These are phyloP conservation scores for Malthinus seriepunctatus DNA, from an alignment of 2,888 invertebrate genomes.

Conservation along the genomic window DNA sequence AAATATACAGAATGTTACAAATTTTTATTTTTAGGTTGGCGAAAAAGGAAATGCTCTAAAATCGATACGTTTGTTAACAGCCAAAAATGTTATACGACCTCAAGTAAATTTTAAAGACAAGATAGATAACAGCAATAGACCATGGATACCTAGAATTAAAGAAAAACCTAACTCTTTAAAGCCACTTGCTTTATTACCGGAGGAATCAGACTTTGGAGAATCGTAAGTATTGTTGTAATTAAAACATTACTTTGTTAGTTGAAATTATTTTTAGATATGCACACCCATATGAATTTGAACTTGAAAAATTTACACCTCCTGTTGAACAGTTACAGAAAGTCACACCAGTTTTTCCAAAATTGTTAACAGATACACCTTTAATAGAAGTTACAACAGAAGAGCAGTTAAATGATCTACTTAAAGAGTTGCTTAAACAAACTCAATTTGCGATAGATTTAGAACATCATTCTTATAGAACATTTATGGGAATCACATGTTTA, in stretches of 20 bases:
- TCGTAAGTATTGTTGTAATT: conserved; percentile 53
- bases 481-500: conserved; percentile 92
- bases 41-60: conserved; percentile 24
- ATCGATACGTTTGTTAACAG: conserved; percentile 64
- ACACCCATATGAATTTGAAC: conserved; percentile 88
- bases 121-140: conserved; percentile 77
- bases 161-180: conserved; percentile 88
- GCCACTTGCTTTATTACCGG: conserved; percentile 74
- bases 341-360: conserved; percentile 53
- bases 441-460: conserved; percentile 91
- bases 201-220: conserved; percentile 65
- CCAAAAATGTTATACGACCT: conserved; percentile 76
- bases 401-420: conserved; percentile 66
- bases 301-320: conserved; percentile 70
- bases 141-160: conserved; percentile 83
- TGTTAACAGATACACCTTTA: conserved; percentile 67
- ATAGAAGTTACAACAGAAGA: conserved; percentile 68
- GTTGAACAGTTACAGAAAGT: conserved; percentile 50
- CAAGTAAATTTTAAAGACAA: conserved; percentile 83
- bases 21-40: background rate
- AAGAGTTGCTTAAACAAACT: conserved; percentile 66
- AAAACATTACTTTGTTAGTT: conserved; percentile 13
- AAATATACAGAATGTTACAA: conserved; percentile 6
- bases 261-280: conserved; percentile 62
- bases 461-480: conserved; percentile 91